Evolutionary conservation across 2,113 vertebrate species (phyloP), one percentile per base, ranked within the genome.

Genomic region (Onychostruthus taczanowskii): DNA sequence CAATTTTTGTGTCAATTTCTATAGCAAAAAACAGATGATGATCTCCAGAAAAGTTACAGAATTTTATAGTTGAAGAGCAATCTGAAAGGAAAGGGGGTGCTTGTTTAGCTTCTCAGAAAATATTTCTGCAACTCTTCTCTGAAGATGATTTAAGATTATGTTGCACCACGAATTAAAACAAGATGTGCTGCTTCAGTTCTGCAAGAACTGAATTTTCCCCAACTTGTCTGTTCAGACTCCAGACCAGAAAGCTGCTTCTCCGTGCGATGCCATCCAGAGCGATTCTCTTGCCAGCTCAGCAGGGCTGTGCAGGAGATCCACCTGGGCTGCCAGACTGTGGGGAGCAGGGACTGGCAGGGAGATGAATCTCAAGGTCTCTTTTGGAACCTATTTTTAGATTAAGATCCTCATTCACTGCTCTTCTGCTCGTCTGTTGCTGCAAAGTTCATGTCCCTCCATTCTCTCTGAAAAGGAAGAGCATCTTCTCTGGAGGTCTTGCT

Each of bases 201-300:
- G 26, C 26, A 82, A 59, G 70, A 90, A 19, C 30, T 35, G 35
- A 55, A 22, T 72, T 87, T 73, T 3, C 33, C 62, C 39, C 35
- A 73, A 5, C 18, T 67, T 79, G 39, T 53, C 47, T 76, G 7
- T 28, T 67, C 58, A 61, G 52, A 5, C 18, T 72, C 28, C 56
- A 58, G 74, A 35, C 20, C 61, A 76, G 12, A 79, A 55, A 44
- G 27, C 27, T 0, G 0, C 4, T 62, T 52, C 53, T 56, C 44
- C 0, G 0, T 21, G 30, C 0, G 0, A 6, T 43, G 44, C 83
- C 70, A 76, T 12, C 33, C 27, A 0, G 74, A 85, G 52, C 0
- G 0, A 18, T 46, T 74, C 59, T 31, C 23, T 39, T 85, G 83
- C 62, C 93, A 92, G 79, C 49, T 64, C 41, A 0, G 0, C 13